These are phyloP conservation scores for Tachina lurida DNA, from an alignment of 2,888 invertebrate genomes.

Conservation along the genomic window DNA sequence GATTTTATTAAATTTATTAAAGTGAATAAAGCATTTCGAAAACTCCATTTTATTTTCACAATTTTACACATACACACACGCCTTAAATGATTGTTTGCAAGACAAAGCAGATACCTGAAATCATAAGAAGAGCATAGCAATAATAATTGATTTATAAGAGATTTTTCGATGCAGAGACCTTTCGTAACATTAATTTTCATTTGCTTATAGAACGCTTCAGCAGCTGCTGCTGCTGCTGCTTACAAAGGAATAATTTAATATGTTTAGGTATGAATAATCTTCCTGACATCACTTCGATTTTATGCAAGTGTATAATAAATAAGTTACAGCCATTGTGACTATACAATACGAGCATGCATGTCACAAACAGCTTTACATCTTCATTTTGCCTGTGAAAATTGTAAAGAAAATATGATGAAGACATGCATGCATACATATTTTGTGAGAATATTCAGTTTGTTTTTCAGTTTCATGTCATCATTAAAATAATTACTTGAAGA, in stretches of 20 bases:
- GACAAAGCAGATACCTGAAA: neutral
- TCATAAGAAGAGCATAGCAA: neutral
- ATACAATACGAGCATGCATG: neutral
- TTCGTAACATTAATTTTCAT: neutral
- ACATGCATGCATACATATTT: neutral
- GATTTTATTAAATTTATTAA: conserved; percentile 51
- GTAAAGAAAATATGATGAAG: neutral
- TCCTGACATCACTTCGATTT: conserved; percentile 1
- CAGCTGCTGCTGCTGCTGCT: conserved; percentile 26
- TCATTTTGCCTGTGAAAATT: neutral
- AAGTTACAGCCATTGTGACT: conserved; percentile 25
- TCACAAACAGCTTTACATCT: neutral
- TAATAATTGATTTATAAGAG: conserved; percentile 21
- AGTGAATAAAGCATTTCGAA: conserved; percentile 51
- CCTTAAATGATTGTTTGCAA: neutral
- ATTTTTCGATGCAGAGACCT: neutral
- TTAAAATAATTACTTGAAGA: conserved; percentile 56
- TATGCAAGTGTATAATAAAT: conserved; percentile 9
- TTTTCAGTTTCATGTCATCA: conserved; percentile 54
- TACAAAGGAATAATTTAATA: neutral
- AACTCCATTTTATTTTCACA: neutral
- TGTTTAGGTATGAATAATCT: conserved; percentile 52
- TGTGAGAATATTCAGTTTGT: conserved; percentile 22
- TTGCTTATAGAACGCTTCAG: conserved; percentile 15
- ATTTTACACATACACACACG: neutral